Conservation (phyloP, 2,113 vertebrate genomes). For the Callipepla squamata region DNA sequence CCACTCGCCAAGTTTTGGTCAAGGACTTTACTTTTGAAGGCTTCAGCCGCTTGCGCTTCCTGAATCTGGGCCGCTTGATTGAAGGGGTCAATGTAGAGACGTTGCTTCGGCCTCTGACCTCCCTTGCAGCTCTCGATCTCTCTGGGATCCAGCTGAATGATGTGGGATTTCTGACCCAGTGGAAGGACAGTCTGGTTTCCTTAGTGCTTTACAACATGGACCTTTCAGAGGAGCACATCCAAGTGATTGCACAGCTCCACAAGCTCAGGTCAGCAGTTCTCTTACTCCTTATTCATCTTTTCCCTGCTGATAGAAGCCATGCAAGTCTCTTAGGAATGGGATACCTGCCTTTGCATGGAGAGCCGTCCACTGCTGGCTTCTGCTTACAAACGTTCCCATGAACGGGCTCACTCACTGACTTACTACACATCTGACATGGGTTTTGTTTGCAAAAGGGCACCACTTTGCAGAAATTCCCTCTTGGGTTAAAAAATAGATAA, state of each 20-base stretch:
- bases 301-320: not conserved
- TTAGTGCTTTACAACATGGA: constrained; percentile 97
- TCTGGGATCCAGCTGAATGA: constrained; percentile 89
- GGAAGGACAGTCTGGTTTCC: constrained; percentile 92
- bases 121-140: constrained; percentile 90
- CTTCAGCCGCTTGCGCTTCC: constrained; percentile 89
- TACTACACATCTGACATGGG: not conserved
- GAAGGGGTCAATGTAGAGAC: constrained; percentile 87
- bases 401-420: not conserved
- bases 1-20: constrained; percentile 85
- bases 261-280: constrained; percentile 87
- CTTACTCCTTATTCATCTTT: not conserved
- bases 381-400: not conserved
- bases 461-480: not conserved
- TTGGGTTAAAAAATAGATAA: not conserved
- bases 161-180: constrained; percentile 89
- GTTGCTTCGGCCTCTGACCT: constrained; percentile 85
- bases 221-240: constrained; percentile 91
- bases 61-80: constrained; percentile 91
- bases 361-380: not conserved
- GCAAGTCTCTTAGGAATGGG: not conserved
- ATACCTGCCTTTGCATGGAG: not conserved
- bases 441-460: not conserved
- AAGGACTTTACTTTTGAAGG: constrained; percentile 94
- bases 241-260: constrained; percentile 86